Base-by-base conservation (phyloP, 2,113 vertebrate species). In the Catharus bicknelli region DNA sequence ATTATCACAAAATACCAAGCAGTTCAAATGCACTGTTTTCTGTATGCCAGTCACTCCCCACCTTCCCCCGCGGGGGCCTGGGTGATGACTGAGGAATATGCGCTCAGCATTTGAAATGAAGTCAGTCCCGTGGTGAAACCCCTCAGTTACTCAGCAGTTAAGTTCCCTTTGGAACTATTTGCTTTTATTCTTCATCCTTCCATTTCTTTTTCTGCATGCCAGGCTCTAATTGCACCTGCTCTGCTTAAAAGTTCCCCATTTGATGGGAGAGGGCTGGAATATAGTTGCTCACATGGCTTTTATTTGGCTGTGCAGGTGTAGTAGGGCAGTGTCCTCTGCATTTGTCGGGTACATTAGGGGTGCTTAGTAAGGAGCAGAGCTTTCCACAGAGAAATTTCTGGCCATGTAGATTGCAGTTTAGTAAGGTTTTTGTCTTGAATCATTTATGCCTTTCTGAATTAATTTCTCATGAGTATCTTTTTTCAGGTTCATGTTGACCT, bases 1-100 rank as follows among this genome's bases (percentile, higher is more conserved):
- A 78, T 74, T 26, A 43, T 62, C 26, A 10, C 26, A 11, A 25
- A 62, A 23, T 4, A 16, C 58, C 2, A 1, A 47, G 87, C 54
- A 23, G 38, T 50, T 59, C n/a, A 16, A 59, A 23, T 3, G 3
- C 2, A 0, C 81, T n/a, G 72, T 18, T 83, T 66, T 96, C 92
- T 94, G 92, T 86, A 94, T 96, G 94, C 94, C 64, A 23, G 88
- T 96, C 96, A 93, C 88, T 94, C 69, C 54, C 36, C 17, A 26
- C 40, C 40, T 57, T 76, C 68, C 91, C 64, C 74, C 2, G 5
- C 10, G 0, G 83, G 63, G 91, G 47, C 63, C 90, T 68, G 67
- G 12, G 42, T 12, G 0, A n/a, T 91, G 90, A 66, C 63, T 3
- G 47, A 86, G 79, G 95, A 80, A 27, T 90, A 91, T 12, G 90